Evolutionary conservation across 1,140 invertebrate genomes (phyloP), one percentile per base, ranked within the genome.

Genomic region (Araneus ventricosus): DNA sequence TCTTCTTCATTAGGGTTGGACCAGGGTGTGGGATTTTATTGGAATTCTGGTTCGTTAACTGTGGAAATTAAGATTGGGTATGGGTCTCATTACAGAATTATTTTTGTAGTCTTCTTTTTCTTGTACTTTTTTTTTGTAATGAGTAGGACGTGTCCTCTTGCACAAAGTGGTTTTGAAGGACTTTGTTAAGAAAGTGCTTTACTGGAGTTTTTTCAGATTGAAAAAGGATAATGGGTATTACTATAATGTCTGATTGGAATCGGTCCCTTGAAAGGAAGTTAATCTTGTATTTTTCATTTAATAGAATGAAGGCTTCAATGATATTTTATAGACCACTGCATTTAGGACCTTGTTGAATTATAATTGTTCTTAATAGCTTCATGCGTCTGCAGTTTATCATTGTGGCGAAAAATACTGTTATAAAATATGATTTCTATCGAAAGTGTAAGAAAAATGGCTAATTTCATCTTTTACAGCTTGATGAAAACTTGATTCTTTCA

Each of bases 21-120:
- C 90, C 82, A 70, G 90, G 90, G 90, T 92, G 90, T 92, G 90
- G 90, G 90, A 75, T 86, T 85, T 92, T 86, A 92, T 92, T 92
- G 90, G 90, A 92, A 92, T 92, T 86, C 90, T 92, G 22, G 80
- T 92, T 92, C 90, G 90, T 92, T 92, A 92, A 86, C 90, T 86
- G 82, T 86, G 79, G 61, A 86, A 84, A 84, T 84, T 84, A 84
- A 57, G 82, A 41, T 84, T 75, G 75, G 70, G 39, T 45, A 45
- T 45, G 24, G 39, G 52, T 59, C 75, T 90, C 88, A 82, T 90
- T 90, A 90, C 84, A n/a, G n/a, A 17, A 4, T 34, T 86, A 30
- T 57, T 86, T 85, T 59, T 59, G 27, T 34, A 6, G 3, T 37
- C 34, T 75, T 75, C 0, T 34, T 75, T 7, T 30, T 75, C 20